A percentile compares a stretch with the other conserved stretches of the same genome.
These are phyloP conservation scores for Enteromius viviparus DNA, from an alignment of 2,797 vertebrate species.

Conservation along the genomic window DNA sequence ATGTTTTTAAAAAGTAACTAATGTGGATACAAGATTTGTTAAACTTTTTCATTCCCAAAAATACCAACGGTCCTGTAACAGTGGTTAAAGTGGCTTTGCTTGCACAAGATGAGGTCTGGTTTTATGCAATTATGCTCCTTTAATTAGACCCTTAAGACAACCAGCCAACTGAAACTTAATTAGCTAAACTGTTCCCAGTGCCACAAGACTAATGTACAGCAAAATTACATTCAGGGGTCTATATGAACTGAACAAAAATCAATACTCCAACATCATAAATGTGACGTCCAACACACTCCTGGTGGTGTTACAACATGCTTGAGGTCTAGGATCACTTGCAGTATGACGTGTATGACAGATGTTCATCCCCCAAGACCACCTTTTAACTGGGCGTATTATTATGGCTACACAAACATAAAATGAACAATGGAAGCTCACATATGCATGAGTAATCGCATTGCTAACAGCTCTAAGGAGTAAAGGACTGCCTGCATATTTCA, in stretches of 20 bases:
- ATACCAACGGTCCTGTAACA: conserved; percentile 24
- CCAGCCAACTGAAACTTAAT: conserved; percentile 52
- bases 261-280: conserved; percentile 20
- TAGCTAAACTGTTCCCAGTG: conserved; percentile 41
- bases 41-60: background rate
- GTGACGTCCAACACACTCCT: background rate
- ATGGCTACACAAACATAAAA: conserved; percentile 44
- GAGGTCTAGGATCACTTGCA: conserved; percentile 21
- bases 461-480: conserved; percentile 39
- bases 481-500: conserved; percentile 48
- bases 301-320: conserved; percentile 26
- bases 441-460: conserved; percentile 32
- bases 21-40: background rate
- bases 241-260: conserved; percentile 37
- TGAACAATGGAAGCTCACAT: conserved; percentile 40
- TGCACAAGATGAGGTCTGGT: conserved; percentile 23
- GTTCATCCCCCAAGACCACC: conserved; percentile 23
- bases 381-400: conserved; percentile 31
- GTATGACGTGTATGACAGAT: conserved; percentile 1
- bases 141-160: conserved; percentile 61
- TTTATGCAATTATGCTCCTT: conserved; percentile 56
- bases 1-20: conserved; percentile 9
- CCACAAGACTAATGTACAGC: conserved; percentile 40
- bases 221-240: conserved; percentile 33
- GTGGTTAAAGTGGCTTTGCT: conserved; percentile 5